Conservation (phyloP, 1,140 invertebrate genomes). For the Halictus rubicundus region DNA sequence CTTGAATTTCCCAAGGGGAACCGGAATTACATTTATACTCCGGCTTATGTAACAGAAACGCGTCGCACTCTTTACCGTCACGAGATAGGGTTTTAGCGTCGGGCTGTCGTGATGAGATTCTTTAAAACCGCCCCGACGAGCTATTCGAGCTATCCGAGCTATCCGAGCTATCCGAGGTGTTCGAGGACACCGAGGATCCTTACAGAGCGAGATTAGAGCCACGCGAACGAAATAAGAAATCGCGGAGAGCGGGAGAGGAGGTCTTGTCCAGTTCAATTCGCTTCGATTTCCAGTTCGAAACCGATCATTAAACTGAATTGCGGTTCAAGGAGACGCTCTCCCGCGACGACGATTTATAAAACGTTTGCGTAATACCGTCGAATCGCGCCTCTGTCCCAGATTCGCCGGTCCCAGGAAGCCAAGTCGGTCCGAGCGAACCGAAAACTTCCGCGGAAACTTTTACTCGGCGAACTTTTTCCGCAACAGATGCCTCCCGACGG, state of each 20-base stretch:
- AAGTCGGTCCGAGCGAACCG: too few species aligned
- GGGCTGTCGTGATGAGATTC: constrained; percentile 26
- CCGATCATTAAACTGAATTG: too few species aligned
- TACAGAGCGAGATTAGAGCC: background rate
- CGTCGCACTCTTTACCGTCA: constrained; percentile 28
- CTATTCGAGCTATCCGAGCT: background rate
- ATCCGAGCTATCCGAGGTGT: constrained; percentile 2
- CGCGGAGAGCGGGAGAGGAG: background rate
- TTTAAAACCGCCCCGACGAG: constrained; percentile 12
- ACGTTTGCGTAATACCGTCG: too few species aligned
- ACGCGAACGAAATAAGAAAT: background rate
- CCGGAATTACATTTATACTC: constrained; percentile 43
- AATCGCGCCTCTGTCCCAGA: too few species aligned
- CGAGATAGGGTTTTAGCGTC: constrained; percentile 13
- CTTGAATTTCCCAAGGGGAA: constrained; percentile 46
- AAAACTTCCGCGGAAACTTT: too few species aligned
- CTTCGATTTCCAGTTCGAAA: too few species aligned
- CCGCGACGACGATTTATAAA: too few species aligned
- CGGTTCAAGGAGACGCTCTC: too few species aligned
- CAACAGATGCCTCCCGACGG: too few species aligned
- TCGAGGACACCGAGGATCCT: background rate
- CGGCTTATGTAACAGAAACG: constrained; percentile 47
- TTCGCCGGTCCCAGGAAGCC: too few species aligned
- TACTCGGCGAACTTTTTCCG: too few species aligned
- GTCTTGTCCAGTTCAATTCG: too few species aligned